Evolutionary conservation across 1,140 invertebrate species (phyloP).

Genomic region (Achatina immaculata): DNA sequence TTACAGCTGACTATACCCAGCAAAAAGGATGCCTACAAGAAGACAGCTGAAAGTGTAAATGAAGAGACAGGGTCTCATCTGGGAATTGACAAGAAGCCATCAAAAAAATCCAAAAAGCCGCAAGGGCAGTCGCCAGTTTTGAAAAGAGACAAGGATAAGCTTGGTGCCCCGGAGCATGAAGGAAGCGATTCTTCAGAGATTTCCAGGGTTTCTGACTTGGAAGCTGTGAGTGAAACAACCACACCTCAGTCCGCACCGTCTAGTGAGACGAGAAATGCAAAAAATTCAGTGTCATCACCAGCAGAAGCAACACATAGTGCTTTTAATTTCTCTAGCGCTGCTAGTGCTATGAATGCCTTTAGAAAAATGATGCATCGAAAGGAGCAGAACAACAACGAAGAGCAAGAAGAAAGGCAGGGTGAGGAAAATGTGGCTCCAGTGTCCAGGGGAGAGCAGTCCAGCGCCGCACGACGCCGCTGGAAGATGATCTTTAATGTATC

Average conservation of each 20-base stretch:
- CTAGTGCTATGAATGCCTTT: conserved; percentile 37
- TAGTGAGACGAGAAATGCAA: background rate
- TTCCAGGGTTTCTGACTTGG: conserved; percentile 29
- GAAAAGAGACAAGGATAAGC: conserved; percentile 1
- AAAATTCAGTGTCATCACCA: background rate
- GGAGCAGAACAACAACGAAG: conserved; percentile 48
- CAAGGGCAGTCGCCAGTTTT: background rate
- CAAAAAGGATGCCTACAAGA: background rate
- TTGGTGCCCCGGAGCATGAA: background rate
- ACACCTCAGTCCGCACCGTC: background rate
- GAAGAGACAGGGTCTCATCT: background rate
- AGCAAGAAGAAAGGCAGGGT: too few species aligned
- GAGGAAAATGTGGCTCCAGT: background rate
- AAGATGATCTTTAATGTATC: conserved; percentile 60
- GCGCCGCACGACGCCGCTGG: conserved; percentile 52
- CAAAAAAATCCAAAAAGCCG: background rate
- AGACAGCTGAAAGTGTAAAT: background rate
- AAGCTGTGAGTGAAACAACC: conserved; percentile 8
- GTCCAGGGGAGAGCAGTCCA: background rate
- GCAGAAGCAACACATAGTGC: background rate
- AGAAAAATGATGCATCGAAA: conserved; percentile 37
- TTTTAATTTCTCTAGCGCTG: conserved; percentile 29
- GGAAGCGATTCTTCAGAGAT: conserved; percentile 30
- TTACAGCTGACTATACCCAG: conserved; percentile 27
- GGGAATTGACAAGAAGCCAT: background rate